Evolutionary conservation across 2,797 vertebrate species (phyloP).

Genomic region (Allobates femoralis): DNA sequence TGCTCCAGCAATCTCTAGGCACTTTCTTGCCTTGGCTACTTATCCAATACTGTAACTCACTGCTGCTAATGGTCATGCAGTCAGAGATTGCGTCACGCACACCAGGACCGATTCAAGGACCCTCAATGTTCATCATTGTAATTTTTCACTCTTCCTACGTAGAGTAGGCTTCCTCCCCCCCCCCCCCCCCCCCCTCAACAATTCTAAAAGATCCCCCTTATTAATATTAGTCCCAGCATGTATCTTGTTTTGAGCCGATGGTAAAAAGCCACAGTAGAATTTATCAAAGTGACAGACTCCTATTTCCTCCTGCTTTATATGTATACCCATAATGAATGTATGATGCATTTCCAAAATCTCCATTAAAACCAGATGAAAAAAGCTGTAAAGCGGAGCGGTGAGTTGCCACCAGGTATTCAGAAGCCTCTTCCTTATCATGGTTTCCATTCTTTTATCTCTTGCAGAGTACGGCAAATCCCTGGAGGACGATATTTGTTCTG

Average conservation of each 20-base stretch:
- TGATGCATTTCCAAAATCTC: not conserved
- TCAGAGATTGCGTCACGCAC: too few relatives aligned
- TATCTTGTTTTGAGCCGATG: not conserved
- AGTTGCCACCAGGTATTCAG: not conserved
- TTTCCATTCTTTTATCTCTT: constrained; percentile 16
- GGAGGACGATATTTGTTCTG: constrained; percentile 87
- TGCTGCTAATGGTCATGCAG: too few relatives aligned
- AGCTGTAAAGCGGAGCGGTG: not conserved
- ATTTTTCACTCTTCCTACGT: too few relatives aligned
- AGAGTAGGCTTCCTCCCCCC: too few relatives aligned
- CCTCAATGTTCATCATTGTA: too few relatives aligned
- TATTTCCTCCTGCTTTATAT: not conserved
- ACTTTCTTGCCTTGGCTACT: too few relatives aligned
- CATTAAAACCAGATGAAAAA: not conserved
- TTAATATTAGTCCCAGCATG: too few relatives aligned
- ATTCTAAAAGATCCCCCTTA: too few relatives aligned
- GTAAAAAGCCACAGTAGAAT: not conserved
- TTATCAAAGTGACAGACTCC: not conserved
- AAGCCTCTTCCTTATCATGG: not conserved
- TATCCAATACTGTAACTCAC: too few relatives aligned
- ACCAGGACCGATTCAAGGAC: too few relatives aligned
- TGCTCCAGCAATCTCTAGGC: too few relatives aligned
- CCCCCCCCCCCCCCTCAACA: too few relatives aligned
- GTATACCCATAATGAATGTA: not conserved
- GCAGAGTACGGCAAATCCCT: constrained; percentile 82